Evolutionary conservation across 1,140 invertebrate genomes (phyloP).

Genomic region (Lordiphosa collinella): DNA sequence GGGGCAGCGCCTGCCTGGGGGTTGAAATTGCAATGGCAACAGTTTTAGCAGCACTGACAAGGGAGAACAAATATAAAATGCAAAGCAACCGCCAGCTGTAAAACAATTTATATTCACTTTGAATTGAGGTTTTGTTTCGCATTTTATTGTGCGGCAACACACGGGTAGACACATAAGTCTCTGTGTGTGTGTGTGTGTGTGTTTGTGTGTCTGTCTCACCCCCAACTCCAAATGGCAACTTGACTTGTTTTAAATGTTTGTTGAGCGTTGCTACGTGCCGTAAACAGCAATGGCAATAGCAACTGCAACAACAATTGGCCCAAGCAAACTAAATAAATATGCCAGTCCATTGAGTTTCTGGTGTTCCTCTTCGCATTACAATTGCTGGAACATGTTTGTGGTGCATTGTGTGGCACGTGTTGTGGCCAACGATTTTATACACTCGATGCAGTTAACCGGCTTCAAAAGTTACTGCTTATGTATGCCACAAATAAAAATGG

Average conservation of each 20-base stretch:
- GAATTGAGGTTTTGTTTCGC: constrained; percentile 73
- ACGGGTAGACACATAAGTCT: neutral
- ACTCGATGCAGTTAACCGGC: constrained; percentile 13
- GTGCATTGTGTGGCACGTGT: constrained; percentile 12
- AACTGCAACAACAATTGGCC: constrained; percentile 43
- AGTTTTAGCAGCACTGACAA: constrained; percentile 25
- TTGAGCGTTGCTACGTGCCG: constrained; percentile 65
- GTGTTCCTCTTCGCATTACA: neutral
- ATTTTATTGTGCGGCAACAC: constrained; percentile 54
- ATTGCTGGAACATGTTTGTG: constrained; percentile 2
- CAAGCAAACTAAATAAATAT: constrained; percentile 50
- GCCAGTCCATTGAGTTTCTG: constrained; percentile 36
- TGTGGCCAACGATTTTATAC: constrained; percentile 8
- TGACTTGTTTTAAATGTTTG: constrained; percentile 74
- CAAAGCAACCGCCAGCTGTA: constrained; percentile 74
- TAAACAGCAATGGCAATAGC: constrained; percentile 46
- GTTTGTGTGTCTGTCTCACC: too few relatives aligned
- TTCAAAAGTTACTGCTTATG: constrained; percentile 6
- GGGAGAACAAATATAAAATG: constrained; percentile 63
- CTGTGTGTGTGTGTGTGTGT: too few relatives aligned
- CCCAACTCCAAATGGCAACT: constrained; percentile 29
- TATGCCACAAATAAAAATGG: neutral
- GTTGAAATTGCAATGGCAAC: neutral
- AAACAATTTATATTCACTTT: constrained; percentile 78
- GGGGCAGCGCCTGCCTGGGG: too few relatives aligned